phyloP scores from a whole-genome alignment of 2,888 invertebrate species.

The Thymelicus acteon region DNA sequence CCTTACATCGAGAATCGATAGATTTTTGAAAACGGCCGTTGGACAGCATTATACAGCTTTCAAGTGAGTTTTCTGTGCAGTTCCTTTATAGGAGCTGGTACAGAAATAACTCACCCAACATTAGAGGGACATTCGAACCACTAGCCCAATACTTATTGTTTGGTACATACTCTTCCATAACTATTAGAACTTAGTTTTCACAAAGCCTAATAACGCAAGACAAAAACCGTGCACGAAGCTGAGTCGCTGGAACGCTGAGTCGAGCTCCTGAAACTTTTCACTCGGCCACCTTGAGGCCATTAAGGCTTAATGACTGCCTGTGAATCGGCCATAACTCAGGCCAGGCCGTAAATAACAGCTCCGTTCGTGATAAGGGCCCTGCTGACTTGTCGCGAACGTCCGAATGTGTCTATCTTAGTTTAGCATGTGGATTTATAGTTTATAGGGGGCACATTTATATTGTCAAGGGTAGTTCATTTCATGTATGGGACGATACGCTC shows the following conservation, averaged over 20 bases:
- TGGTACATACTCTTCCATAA: too few species aligned
- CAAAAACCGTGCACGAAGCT: conserved; percentile 15
- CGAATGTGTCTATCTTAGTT: conserved; percentile 78
- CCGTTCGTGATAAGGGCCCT: conserved; percentile 77
- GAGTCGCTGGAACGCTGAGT: conserved; percentile 27
- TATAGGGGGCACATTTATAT: conserved; percentile 52
- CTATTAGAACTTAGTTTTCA: background rate
- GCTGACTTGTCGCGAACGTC: conserved; percentile 77
- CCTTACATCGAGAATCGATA: too few species aligned
- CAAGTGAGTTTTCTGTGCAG: too few species aligned
- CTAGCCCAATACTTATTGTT: too few species aligned
- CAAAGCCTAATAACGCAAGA: conserved; percentile 19
- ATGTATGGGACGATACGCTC: conserved; percentile 28
- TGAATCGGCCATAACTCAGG: conserved; percentile 84
- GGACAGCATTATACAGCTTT: too few species aligned
- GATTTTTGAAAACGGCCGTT: too few species aligned
- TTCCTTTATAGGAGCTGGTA: too few species aligned
- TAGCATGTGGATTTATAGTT: conserved; percentile 75
- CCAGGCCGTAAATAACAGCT: conserved; percentile 77
- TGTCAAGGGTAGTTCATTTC: conserved; percentile 50
- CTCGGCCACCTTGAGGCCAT: conserved; percentile 80
- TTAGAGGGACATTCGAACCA: too few species aligned
- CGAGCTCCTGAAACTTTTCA: conserved; percentile 63
- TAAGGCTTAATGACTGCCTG: conserved; percentile 83
- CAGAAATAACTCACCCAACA: too few species aligned